phyloP scores from a whole-genome alignment of 2,888 invertebrate genomes.

The Willowsia nigromaculata region DNA sequence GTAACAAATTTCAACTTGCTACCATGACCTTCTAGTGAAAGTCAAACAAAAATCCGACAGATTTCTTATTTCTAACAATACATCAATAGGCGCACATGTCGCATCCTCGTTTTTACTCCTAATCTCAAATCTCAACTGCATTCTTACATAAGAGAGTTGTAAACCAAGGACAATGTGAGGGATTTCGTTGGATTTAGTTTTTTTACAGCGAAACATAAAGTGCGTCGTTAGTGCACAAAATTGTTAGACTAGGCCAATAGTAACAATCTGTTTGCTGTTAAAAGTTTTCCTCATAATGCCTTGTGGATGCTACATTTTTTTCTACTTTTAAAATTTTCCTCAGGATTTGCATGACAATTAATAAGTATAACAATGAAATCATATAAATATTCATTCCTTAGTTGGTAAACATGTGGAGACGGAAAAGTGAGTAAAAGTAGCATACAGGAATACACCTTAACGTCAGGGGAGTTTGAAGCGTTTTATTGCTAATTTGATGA shows the following conservation, averaged over 20 bases:
- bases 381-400: not conserved
- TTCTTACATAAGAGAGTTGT: not conserved
- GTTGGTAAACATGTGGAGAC: not conserved
- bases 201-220: too few species aligned
- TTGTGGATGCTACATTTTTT: not conserved
- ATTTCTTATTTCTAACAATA: slow-evolving; percentile 11
- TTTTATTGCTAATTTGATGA: not conserved
- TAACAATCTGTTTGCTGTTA: not conserved
- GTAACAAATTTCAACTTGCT: not conserved
- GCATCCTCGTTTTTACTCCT: not conserved
- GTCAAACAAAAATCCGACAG: slow-evolving; percentile 51
- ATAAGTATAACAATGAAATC: not conserved
- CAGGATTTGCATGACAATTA: not conserved
- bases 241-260: not conserved
- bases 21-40: slow-evolving; percentile 58
- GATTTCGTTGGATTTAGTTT: too few species aligned
- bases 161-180: not conserved
- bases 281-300: not conserved
- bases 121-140: not conserved
- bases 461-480: too few species aligned
- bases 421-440: not conserved
- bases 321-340: not conserved
- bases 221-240: not conserved
- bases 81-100: not conserved
- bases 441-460: not conserved